phyloP scores from a whole-genome alignment of 2,113 vertebrate species.

The Cnemophilus loriae region DNA sequence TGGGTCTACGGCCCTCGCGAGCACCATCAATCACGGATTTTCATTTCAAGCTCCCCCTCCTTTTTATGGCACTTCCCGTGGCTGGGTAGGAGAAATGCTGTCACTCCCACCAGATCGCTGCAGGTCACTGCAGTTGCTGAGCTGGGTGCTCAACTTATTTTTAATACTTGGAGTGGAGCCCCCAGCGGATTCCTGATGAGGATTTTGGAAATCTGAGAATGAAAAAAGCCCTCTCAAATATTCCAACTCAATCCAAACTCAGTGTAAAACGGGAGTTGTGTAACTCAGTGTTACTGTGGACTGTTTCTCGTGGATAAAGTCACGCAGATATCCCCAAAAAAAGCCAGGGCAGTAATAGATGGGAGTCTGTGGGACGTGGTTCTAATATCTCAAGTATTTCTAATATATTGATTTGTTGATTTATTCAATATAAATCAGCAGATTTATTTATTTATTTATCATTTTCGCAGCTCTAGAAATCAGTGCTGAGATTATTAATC shows the following conservation, averaged over 20 bases:
- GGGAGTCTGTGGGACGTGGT: neutral
- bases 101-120: neutral
- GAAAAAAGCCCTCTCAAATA: neutral
- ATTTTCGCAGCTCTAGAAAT: neutral
- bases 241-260: neutral
- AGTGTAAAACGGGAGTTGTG: neutral
- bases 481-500: neutral
- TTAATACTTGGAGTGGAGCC: neutral
- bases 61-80: constrained; percentile 23
- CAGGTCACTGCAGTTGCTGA: neutral
- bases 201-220: neutral
- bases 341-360: neutral
- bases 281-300: neutral
- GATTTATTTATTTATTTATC: neutral
- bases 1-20: neutral
- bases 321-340: neutral
- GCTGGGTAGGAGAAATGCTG: neutral
- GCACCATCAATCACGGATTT: neutral
- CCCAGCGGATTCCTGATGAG: neutral
- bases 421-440: neutral
- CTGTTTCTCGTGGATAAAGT: neutral
- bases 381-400: neutral
- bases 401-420: neutral
- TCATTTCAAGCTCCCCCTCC: neutral
- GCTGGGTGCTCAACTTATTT: neutral